phyloP scores from a whole-genome alignment of 2,888 invertebrate species.

The Linnaemya vulpina region DNA sequence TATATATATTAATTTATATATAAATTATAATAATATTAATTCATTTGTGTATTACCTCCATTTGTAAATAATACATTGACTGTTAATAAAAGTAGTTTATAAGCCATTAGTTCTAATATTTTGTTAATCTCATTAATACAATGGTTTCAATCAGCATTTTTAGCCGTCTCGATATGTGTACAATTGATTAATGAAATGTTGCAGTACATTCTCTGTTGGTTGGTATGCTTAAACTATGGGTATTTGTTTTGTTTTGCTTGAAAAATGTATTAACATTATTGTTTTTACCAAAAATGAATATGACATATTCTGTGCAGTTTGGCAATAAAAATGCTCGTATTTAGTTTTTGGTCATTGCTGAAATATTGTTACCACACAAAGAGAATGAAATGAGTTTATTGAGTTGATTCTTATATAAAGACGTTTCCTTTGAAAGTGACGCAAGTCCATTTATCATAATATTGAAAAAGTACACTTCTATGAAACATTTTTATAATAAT shows the following conservation, averaged over 20 bases:
- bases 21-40: too few relatives aligned
- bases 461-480: too few relatives aligned
- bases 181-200: not conserved
- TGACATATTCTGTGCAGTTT: not conserved
- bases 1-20: not conserved
- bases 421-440: too few relatives aligned
- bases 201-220: not conserved
- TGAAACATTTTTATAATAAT: too few relatives aligned
- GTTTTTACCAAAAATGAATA: not conserved
- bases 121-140: too few relatives aligned
- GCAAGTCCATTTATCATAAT: not conserved
- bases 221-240: not conserved
- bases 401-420: not conserved
- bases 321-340: not conserved
- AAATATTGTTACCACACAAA: not conserved
- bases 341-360: not conserved
- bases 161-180: not conserved
- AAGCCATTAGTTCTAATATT: conserved; percentile 8
- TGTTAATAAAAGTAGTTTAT: not conserved
- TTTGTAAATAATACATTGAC: not conserved
- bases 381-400: not conserved
- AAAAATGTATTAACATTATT: not conserved
- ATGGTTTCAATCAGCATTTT: too few relatives aligned
- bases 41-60: not conserved
- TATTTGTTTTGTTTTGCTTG: not conserved